These are phyloP conservation scores for Sisor rabdophorus DNA, from an alignment of 2,113 vertebrate species.

Conservation along the genomic window DNA sequence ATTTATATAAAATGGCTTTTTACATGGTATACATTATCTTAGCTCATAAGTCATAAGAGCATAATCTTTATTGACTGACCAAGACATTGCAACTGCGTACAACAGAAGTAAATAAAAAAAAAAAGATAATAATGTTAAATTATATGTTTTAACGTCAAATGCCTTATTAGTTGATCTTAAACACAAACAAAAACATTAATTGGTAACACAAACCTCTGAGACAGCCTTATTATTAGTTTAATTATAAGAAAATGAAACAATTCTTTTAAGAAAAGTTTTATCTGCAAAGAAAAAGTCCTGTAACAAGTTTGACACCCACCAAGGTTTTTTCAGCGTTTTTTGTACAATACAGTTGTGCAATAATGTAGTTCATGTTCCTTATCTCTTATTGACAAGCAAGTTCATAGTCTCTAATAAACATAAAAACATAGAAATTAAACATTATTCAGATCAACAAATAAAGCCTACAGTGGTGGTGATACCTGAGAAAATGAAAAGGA, in stretches of 20 bases:
- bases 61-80: constrained; percentile 7
- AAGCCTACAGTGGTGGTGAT: constrained; percentile 48
- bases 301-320: constrained; percentile 40
- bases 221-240: neutral
- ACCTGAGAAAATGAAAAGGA: constrained; percentile 55
- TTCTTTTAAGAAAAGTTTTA: neutral
- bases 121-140: neutral
- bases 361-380: constrained; percentile 38
- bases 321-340: constrained; percentile 36
- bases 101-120: neutral
- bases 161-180: constrained; percentile 1
- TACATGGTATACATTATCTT: constrained; percentile 7
- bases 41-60: neutral
- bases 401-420: constrained; percentile 39
- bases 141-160: neutral
- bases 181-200: constrained; percentile 10
- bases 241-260: constrained; percentile 6
- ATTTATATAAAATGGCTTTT: constrained; percentile 18
- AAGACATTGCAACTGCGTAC: constrained; percentile 13
- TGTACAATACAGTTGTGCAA: constrained; percentile 38
- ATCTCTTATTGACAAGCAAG: constrained; percentile 28
- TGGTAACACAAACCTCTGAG: constrained; percentile 3
- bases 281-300: constrained; percentile 32
- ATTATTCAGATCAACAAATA: constrained; percentile 46
- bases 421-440: constrained; percentile 33